Evolutionary conservation across 2,888 invertebrate species (phyloP).

Genomic region (Busseola fusca): DNA sequence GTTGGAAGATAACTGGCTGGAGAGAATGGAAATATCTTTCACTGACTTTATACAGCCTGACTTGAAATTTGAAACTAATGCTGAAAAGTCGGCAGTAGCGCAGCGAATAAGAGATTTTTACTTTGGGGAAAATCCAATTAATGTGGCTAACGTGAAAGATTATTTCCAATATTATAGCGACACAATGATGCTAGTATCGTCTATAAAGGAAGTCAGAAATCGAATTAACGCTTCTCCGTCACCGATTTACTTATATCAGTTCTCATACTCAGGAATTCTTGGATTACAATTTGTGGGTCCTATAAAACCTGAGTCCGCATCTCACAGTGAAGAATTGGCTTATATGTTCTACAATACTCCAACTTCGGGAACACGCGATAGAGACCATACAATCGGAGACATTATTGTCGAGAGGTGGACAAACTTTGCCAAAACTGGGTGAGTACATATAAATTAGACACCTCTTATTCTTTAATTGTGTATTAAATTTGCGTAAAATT

Average conservation of each 20-base stretch:
- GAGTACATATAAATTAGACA: slow-evolving; percentile 45
- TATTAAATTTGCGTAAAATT: neutral
- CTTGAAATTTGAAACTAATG: slow-evolving; percentile 70
- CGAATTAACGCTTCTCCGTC: slow-evolving; percentile 66
- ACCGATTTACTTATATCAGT: slow-evolving; percentile 79
- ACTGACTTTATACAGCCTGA: slow-evolving; percentile 79
- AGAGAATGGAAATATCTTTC: slow-evolving; percentile 78
- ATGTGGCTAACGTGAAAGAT: slow-evolving; percentile 62
- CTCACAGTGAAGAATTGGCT: slow-evolving; percentile 81
- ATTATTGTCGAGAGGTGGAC: slow-evolving; percentile 82
- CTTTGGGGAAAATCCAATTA: slow-evolving; percentile 68
- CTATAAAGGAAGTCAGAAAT: slow-evolving; percentile 76
- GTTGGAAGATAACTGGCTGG: slow-evolving; percentile 73
- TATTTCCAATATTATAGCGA: slow-evolving; percentile 81
- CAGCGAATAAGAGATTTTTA: slow-evolving; percentile 73
- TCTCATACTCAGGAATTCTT: slow-evolving; percentile 80
- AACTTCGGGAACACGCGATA: slow-evolving; percentile 47
- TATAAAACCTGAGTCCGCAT: slow-evolving; percentile 70
- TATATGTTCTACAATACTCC: slow-evolving; percentile 74
- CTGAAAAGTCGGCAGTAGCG: slow-evolving; percentile 64
- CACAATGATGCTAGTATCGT: slow-evolving; percentile 80
- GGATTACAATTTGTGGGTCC: slow-evolving; percentile 75
- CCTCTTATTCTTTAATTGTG: neutral
- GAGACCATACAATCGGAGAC: slow-evolving; percentile 73
- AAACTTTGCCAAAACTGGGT: slow-evolving; percentile 82